Base-by-base conservation (phyloP, 2,797 vertebrate species). In the Xenopus petersii region DNA sequence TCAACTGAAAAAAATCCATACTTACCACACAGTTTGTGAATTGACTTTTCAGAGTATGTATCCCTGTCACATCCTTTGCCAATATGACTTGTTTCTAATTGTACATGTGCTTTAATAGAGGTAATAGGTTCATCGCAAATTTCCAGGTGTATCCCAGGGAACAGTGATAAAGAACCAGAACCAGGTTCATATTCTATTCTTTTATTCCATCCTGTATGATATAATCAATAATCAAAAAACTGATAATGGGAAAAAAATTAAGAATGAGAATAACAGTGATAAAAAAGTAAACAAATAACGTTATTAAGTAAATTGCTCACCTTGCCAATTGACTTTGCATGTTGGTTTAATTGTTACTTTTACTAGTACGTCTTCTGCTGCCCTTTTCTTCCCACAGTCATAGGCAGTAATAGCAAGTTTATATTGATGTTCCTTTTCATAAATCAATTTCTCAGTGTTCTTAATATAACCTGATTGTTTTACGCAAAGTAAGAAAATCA, bases 61-160 rank as follows among this genome's bases (percentile, higher is more conserved):
- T 99, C 97, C 49, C 97, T 90, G 64, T 98, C 97, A 0, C 97
- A 99, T 81, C 97, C 97, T 83, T 99, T 99, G 63, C 97, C 97
- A 3, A 99, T 98, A 75, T 99, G 97, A 82, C 88, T 94, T 68
- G 97, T 99, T 89, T 99, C 97, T 17, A 99, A 90, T 75, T 97
- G 94, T 71, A 98, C 87, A 0, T 78, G 95, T 71, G 93, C 94
- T 81, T 89, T 90, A 74, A 98, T 90, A 0, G 94, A 98, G 0
- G 94, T 94, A 82, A 98, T 90, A 1, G 96, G 92, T 81, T 95
- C 94, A 0, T 94, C 95, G 3, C 97, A 99, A 0, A 94, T 98
- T 88, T 98, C 96, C 90, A 99, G 86, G 82, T 87, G 95, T 88
- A 98, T 91, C 74, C 89, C 90, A 3, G 97, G 96, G 83, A 98